Conservation (phyloP, 2,888 invertebrate species). For the Subacronicta megacephala region DNA sequence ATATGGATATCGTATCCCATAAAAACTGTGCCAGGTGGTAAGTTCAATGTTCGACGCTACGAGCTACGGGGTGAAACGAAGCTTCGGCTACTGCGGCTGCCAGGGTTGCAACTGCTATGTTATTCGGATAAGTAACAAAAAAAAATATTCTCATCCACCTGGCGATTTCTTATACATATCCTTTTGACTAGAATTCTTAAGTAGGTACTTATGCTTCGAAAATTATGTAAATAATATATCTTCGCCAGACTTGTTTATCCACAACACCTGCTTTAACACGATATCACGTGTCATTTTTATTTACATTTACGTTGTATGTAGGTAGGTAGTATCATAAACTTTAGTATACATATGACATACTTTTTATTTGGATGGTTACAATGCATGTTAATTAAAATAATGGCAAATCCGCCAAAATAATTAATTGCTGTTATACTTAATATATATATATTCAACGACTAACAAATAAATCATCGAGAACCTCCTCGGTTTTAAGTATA, state of each 20-base stretch:
- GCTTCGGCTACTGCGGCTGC: slow-evolving; percentile 63
- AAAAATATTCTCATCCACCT: slow-evolving; percentile 72
- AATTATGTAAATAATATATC: slow-evolving; percentile 26
- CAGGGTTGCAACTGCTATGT: slow-evolving; percentile 63
- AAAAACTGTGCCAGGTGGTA: slow-evolving; percentile 81
- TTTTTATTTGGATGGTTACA: slow-evolving; percentile 8
- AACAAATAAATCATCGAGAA: no score
- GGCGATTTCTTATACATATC: slow-evolving; percentile 61
- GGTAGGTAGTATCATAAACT: slow-evolving; percentile 15
- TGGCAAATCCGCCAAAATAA: no score
- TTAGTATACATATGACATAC: slow-evolving; percentile 21
- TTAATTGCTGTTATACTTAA: no score
- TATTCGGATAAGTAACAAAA: slow-evolving; percentile 22
- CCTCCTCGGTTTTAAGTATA: no score
- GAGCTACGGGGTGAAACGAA: slow-evolving; percentile 77
- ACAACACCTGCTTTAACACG: slow-evolving; percentile 46
- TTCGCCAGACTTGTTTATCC: slow-evolving; percentile 36
- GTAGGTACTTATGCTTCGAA: slow-evolving; percentile 13
- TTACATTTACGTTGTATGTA: slow-evolving; percentile 33
- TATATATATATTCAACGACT: no score
- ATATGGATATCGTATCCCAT: slow-evolving; percentile 60
- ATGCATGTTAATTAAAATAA: no score
- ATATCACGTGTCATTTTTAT: slow-evolving; percentile 38
- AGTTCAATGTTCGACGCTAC: slow-evolving; percentile 81
- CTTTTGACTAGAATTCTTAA: slow-evolving; percentile 24